Conservation (phyloP, 2,113 vertebrate species). For the Corapipo altera region DNA sequence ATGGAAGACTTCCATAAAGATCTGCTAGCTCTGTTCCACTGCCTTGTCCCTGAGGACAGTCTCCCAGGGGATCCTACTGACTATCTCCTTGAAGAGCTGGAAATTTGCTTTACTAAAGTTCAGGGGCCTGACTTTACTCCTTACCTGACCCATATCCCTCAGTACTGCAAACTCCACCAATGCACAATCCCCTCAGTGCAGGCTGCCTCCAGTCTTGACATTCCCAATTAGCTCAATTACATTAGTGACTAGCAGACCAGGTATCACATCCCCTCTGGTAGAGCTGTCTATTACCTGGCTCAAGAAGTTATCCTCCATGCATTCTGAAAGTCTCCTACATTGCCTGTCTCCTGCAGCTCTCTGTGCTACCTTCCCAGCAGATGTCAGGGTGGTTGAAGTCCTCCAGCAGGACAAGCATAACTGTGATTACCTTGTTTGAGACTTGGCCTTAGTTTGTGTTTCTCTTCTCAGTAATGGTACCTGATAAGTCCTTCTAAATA, state of each 20-base stretch:
- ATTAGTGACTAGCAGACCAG: neutral
- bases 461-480: neutral
- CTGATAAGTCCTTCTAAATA: neutral
- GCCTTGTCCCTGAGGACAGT: neutral
- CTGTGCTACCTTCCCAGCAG: neutral
- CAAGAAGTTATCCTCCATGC: neutral
- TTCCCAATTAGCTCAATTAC: rapidly evolving
- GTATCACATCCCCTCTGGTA: neutral
- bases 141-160: no score
- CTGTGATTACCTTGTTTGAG: neutral
- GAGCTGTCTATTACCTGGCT: neutral
- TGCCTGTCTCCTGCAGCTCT: neutral
- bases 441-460: neutral
- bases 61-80: neutral
- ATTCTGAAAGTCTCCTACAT: neutral
- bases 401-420: neutral
- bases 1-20: neutral
- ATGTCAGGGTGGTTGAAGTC: neutral
- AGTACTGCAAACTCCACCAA: neutral
- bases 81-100: neutral
- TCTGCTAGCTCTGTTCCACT: neutral
- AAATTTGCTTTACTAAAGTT: neutral
- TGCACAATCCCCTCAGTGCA: neutral
- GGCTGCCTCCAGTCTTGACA: neutral
- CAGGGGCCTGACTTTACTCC: neutral